Evolutionary conservation across 2,113 vertebrate species (phyloP), one percentile per base, ranked within the genome.

Genomic region (Chloropsis cyanopogon): DNA sequence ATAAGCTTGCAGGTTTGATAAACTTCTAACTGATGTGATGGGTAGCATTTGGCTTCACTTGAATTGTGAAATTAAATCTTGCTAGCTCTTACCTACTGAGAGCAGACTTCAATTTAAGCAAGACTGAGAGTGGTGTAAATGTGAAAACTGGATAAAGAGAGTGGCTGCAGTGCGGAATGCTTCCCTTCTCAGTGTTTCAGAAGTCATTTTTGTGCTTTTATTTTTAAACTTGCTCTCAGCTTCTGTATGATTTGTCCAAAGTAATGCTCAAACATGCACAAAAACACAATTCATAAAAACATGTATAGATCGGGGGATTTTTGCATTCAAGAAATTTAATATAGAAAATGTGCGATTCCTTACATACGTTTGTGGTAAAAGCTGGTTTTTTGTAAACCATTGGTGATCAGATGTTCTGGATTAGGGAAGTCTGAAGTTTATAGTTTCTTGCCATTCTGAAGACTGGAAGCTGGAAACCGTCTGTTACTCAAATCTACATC

Each of bases 271-370:
- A 70, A 88, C 20, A 24, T 86, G 20, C 15, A 63, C 19, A 31
- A 90, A 88, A 42, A 70, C 33, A 25, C 0, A 0, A 24, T 81
- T 78, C 14, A 57, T 53, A 46, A 75, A 89, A 89, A 47, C 1
- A 1, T 29, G 16, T 13, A 28, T 41, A 39, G 22, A n/a, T 63
- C 12, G 2, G 20, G 16, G 23, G 2, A 0, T 2, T 47, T 50
- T 11, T 70, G 31, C 23, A 8, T 93, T 61, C 35, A 66, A 29
- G 22, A 35, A 61, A 44, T 91, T 75, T 52, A 49, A 25, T 60
- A 10, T 5, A 28, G 44, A 71, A 64, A 83, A 76, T 28, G 13
- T 1, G 1, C 17, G 15, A 9, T 59, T 77, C 17, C 54, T 72
- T 68, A 21, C 8, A 26, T 7, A 72, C 49, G 11, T 31, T 71